Percentiles rank a stretch among this genome's conserved stretches.
Evolutionary conservation across 2,113 vertebrate species (phyloP).

Genomic region (Catharus fuscescens): DNA sequence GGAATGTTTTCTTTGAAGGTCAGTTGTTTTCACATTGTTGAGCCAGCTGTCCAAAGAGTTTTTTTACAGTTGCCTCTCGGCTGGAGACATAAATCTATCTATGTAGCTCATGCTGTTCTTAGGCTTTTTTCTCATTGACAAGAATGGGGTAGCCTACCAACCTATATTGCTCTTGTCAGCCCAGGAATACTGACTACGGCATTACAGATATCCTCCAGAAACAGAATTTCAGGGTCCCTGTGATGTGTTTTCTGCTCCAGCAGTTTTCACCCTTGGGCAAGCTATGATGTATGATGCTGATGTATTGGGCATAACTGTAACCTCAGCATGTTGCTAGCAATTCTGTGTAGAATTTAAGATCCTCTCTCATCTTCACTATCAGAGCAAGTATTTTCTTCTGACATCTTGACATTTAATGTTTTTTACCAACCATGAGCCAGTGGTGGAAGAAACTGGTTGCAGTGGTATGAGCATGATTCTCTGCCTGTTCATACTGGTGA

Average conservation of each 20-base stretch:
- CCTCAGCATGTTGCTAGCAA: slow-evolving; percentile 7
- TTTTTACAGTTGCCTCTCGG: neutral
- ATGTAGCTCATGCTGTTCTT: neutral
- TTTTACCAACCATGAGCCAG: neutral
- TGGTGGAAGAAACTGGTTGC: neutral
- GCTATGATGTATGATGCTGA: neutral
- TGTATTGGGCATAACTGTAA: slow-evolving; percentile 4
- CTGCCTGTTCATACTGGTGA: neutral
- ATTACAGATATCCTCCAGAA: slow-evolving; percentile 3
- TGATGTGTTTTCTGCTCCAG: neutral
- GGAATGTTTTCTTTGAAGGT: slow-evolving; percentile 15
- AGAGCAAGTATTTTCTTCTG: neutral
- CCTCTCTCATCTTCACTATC: neutral
- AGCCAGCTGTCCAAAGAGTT: neutral
- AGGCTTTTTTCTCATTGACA: neutral
- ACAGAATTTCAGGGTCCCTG: neutral
- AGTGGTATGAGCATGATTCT: neutral
- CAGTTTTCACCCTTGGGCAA: neutral
- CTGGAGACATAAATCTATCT: neutral
- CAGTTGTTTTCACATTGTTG: neutral
- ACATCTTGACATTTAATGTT: neutral
- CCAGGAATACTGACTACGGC: neutral
- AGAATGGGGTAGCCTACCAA: neutral
- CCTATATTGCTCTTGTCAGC: slow-evolving; percentile 1
- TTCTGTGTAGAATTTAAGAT: neutral